phyloP scores from a whole-genome alignment of 1,140 invertebrate genomes.

The Drosophila burlai region DNA sequence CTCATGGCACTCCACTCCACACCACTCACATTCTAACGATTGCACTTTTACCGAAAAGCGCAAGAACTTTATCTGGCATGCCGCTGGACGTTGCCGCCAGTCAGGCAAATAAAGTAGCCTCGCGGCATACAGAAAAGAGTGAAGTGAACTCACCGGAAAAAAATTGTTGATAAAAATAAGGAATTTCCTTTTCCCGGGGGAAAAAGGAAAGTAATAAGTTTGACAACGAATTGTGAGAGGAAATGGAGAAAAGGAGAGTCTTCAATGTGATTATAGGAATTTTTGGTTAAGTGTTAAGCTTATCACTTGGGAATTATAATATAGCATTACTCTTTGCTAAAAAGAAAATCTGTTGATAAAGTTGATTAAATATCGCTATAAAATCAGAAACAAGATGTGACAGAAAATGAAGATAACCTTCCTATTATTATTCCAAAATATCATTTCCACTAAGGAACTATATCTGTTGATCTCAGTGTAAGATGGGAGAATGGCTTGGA shows the following conservation, averaged over 20 bases:
- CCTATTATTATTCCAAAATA: too few species aligned
- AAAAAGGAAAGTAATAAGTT: neutral
- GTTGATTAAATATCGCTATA: neutral
- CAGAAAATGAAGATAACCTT: too few species aligned
- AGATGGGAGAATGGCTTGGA: constrained; percentile 39
- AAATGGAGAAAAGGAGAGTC: neutral
- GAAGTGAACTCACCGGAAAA: constrained; percentile 29
- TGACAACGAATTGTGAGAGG: neutral
- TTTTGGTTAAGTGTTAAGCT: neutral
- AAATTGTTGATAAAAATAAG: neutral
- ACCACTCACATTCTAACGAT: constrained; percentile 77
- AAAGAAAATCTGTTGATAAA: neutral
- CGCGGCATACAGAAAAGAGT: constrained; percentile 17
- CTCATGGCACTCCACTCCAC: constrained; percentile 20
- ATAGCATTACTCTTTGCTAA: too few species aligned
- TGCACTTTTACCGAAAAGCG: constrained; percentile 77
- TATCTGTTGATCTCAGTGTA: neutral
- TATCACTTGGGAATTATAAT: neutral
- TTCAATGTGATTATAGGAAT: neutral
- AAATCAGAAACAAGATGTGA: neutral
- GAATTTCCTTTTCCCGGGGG: too few species aligned
- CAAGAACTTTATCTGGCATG: constrained; percentile 81
- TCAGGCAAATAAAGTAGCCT: constrained; percentile 62
- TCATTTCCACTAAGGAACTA: neutral
- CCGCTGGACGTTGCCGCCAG: constrained; percentile 57